These are phyloP conservation scores for Panulirus ornatus DNA, from an alignment of 1,140 invertebrate species.

Conservation along the genomic window DNA sequence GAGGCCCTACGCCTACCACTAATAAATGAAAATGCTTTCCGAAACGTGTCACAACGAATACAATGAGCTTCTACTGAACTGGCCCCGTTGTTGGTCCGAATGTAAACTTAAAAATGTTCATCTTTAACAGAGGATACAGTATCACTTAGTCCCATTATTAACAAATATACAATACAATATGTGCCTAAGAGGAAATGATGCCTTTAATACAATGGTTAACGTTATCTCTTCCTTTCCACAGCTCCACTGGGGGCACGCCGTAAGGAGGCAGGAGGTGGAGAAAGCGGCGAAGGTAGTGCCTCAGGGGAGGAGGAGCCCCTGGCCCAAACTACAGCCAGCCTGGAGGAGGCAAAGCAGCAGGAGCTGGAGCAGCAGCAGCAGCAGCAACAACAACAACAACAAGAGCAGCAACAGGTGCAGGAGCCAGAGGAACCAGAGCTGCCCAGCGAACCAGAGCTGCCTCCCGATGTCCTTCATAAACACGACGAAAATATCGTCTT, in stretches of 20 bases:
- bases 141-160: too few species aligned
- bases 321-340: not conserved
- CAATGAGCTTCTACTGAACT: too few species aligned
- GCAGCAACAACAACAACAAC: not conserved
- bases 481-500: conserved; percentile 73
- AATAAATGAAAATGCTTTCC: too few species aligned
- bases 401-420: not conserved
- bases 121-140: too few species aligned
- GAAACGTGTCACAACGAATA: too few species aligned
- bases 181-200: not conserved
- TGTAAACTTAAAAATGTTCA: too few species aligned
- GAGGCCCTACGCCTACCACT: too few species aligned
- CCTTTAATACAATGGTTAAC: too few species aligned
- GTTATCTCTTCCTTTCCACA: not conserved
- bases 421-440: conserved; percentile 75
- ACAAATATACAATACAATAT: not conserved
- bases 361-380: not conserved
- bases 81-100: too few species aligned
- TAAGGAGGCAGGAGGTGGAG: not conserved
- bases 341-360: not conserved
- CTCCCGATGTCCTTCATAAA: conserved; percentile 73
- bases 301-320: conserved; percentile 44
- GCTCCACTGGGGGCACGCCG: conserved; percentile 28
- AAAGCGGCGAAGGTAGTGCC: not conserved
- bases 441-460: conserved; percentile 76